Percentiles rank a stretch among this genome's conserved stretches.
phyloP scores from a whole-genome alignment of 2,888 invertebrate species.

The Acheta domesticus region DNA sequence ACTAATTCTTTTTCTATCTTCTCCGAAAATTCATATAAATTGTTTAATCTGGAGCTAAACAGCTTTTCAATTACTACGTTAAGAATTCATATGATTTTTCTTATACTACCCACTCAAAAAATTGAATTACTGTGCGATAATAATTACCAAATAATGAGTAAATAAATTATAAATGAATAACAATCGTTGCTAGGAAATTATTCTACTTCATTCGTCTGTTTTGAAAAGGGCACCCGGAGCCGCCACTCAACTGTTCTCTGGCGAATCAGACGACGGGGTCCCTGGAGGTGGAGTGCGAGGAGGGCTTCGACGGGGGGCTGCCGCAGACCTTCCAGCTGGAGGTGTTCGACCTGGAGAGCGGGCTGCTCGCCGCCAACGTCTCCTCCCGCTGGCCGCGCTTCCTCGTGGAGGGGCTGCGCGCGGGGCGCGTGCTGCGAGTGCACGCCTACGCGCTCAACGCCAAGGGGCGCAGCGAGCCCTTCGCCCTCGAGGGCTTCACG shows the following conservation, averaged over 20 bases:
- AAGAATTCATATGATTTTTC: no score
- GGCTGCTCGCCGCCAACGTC: constrained; percentile 62
- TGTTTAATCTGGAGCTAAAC: no score
- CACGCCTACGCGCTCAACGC: constrained; percentile 78
- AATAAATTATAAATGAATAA: no score
- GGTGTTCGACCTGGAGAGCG: constrained; percentile 65
- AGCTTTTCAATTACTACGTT: no score
- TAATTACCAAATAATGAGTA: no score
- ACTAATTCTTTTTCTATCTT: no score
- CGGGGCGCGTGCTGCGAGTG: constrained; percentile 74
- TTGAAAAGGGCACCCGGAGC: constrained; percentile 65
- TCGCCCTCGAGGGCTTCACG: constrained; percentile 67
- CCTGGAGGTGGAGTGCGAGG: constrained; percentile 66
- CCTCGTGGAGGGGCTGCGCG: constrained; percentile 71
- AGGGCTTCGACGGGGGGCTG: constrained; percentile 75
- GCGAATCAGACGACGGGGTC: constrained; percentile 76
- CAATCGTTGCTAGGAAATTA: no score
- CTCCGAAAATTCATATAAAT: no score
- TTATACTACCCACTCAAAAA: no score
- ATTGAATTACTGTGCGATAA: no score
- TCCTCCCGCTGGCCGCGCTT: constrained; percentile 70
- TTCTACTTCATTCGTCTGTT: no score
- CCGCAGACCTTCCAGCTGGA: constrained; percentile 70
- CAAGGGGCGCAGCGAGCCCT: constrained; percentile 74
- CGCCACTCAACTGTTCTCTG: constrained; percentile 72